Percentiles rank a stretch among this genome's conserved stretches.
These are phyloP conservation scores for Neogobius melanostomus DNA, from an alignment of 2,113 vertebrate genomes.

Conservation along the genomic window DNA sequence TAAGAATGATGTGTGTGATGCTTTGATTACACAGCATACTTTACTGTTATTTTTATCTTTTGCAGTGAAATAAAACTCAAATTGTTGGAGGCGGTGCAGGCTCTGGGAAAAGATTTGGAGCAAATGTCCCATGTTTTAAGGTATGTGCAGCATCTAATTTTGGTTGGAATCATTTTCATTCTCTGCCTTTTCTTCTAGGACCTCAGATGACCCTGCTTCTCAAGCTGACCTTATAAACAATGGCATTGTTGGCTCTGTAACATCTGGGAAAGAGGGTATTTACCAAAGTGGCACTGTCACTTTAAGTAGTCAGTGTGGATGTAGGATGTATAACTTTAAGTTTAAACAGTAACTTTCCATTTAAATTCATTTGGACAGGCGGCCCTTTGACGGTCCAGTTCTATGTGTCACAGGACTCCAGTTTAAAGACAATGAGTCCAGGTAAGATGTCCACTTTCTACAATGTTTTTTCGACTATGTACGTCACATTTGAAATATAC, in stretches of 20 bases:
- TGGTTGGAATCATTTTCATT: neutral
- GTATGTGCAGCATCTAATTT: slow-evolving; percentile 58
- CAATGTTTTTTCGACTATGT: too few relatives aligned
- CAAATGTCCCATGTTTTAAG: slow-evolving; percentile 74
- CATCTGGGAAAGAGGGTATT: slow-evolving; percentile 70
- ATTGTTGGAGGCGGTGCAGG: slow-evolving; percentile 74
- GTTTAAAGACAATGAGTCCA: slow-evolving; percentile 51
- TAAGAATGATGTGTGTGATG: neutral
- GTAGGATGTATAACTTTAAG: too few relatives aligned
- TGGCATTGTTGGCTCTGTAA: slow-evolving; percentile 77
- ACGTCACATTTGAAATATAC: too few relatives aligned
- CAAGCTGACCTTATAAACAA: slow-evolving; percentile 73
- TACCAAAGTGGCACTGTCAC: neutral
- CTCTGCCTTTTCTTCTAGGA: slow-evolving; percentile 41
- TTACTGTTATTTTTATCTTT: neutral
- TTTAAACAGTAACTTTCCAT: too few relatives aligned
- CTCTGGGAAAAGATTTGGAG: slow-evolving; percentile 78
- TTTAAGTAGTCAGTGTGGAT: neutral
- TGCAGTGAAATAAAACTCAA: slow-evolving; percentile 78
- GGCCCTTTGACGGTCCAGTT: slow-evolving; percentile 78
- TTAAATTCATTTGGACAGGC: slow-evolving; percentile 54
- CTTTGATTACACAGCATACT: neutral
- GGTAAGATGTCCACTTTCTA: slow-evolving; percentile 58
- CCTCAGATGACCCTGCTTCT: slow-evolving; percentile 48
- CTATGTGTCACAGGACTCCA: slow-evolving; percentile 71